Base-by-base conservation (phyloP, 2,113 vertebrate genomes). In the Ibidorhyncha struthersii region DNA sequence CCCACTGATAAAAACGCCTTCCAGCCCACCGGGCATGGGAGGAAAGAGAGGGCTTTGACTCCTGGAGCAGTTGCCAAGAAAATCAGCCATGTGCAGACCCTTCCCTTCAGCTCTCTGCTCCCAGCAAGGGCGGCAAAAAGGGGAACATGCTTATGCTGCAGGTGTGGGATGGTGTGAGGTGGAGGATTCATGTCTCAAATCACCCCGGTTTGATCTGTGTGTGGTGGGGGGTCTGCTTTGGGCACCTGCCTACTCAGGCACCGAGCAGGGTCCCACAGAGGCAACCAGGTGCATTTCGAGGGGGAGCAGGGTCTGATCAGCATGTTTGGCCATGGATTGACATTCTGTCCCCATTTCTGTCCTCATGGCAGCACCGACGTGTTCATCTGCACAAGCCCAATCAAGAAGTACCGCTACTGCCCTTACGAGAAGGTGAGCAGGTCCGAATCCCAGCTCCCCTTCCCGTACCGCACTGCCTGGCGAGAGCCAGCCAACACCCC, bases 381-480 rank as follows among this genome's bases (percentile, higher is more conserved):
- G 88, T 99, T 99, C 97, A 99, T 99, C 97, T 99, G 99, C 97
- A 99, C 99, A 5, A 99, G 99, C 83, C 99, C 99, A 0, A 99
- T 99, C 97, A 99, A 98, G 96, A 98, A 98, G 90, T 99, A 99
- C 89, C 97, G 97, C 70, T 98, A 99, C 98, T 99, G 99, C 91
- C 98, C 99, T 2, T 99, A 98, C 1, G 99, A 99, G 97, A 99
- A 99, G 99, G 99, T 99, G 97, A 98, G 97, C 17, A 18, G 26
- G 18, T 49, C 61, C 4, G 0, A 59, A 58, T 38, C 38, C 40
- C 67, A 59, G 12, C 52, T 81, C 38, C 43, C n/a, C 6, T 1
- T 58, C 14, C 18, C n/a, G 1, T 30, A 7, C 47, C 11, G 3
- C 0, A 0, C 87, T 58, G 65, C 72, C 41, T 3, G 7, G 17